These are phyloP conservation scores for Leptocoma aspasia DNA, from an alignment of 2,113 vertebrate genomes.

Conservation along the genomic window DNA sequence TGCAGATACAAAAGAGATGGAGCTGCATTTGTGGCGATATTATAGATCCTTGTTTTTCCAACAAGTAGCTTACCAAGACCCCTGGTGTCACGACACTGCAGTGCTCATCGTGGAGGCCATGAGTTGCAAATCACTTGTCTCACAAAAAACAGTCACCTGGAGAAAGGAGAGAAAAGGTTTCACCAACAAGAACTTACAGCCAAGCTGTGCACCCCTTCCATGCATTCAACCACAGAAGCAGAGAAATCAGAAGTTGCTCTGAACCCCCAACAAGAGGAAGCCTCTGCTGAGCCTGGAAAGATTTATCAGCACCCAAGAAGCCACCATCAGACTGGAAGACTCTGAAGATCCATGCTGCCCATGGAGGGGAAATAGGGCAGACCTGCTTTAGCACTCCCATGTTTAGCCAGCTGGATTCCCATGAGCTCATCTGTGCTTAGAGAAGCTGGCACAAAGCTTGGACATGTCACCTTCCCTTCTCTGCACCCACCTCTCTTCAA, in stretches of 20 bases:
- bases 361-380: neutral
- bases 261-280: neutral
- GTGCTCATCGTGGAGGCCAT: conserved; percentile 70
- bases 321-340: neutral
- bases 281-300: neutral
- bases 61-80: conserved; percentile 73
- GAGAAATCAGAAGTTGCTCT: neutral
- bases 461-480: neutral
- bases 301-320: neutral
- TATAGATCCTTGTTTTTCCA: neutral
- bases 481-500: neutral
- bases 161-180: neutral
- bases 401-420: neutral
- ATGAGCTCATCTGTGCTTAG: neutral
- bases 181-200: neutral
- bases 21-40: neutral
- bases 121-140: conserved; percentile 47
- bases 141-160: conserved; percentile 65
- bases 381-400: neutral
- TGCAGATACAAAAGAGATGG: neutral
- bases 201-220: neutral
- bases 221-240: neutral
- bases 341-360: neutral
- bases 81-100: conserved; percentile 76
- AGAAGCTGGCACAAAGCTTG: neutral